Base-by-base conservation (phyloP, 2,113 vertebrate species). In the Phrynosoma platyrhinos region DNA sequence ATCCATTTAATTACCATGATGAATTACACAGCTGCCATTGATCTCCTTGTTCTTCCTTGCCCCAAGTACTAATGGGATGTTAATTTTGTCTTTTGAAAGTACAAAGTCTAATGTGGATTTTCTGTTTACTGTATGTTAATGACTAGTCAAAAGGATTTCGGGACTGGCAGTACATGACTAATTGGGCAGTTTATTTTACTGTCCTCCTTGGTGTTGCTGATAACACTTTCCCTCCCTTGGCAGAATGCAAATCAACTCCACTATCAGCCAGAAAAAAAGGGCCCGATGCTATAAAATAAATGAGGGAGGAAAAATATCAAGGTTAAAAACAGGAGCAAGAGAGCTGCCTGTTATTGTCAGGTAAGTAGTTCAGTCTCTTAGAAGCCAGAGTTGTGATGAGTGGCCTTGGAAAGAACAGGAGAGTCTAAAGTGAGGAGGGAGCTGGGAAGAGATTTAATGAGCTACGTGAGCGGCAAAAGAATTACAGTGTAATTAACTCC, bases 401-500 rank as follows among this genome's bases (percentile, higher is more conserved):
- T n/a, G 16, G 86, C 64, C 71, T 94, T 87, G 83, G 36, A 94
- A 95, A 94, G 55, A 87, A 84, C 90, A 89, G 88, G 86, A 81
- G 21, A 81, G 74, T 71, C 87, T 89, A 87, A 89, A 64, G 55
- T 58, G 27, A 82, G 6, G 23, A 55, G 52, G 25, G 66, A 62
- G 32, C 74, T 14, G 72, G 58, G 32, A 84, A 0, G 1, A 32
- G 66, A 84, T 84, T 89, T 89, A 91, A 96, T 91, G 90, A 93
- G 83, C 66, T 92, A 62, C 91, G 69, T 0, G 0, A 93, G 85
- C 86, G 91, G 88, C 74, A 40, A 84, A 93, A 95, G 88, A 87
- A 68, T 89, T 89, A 80, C 81, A 90, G 58, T 23, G 40, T 94
- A 95, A 96, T 95, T 95, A 94, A 94, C 85, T 95, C 92, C 94